Conservation (phyloP, 2,113 vertebrate genomes). For the cattle (Bos taurus) region DNA sequence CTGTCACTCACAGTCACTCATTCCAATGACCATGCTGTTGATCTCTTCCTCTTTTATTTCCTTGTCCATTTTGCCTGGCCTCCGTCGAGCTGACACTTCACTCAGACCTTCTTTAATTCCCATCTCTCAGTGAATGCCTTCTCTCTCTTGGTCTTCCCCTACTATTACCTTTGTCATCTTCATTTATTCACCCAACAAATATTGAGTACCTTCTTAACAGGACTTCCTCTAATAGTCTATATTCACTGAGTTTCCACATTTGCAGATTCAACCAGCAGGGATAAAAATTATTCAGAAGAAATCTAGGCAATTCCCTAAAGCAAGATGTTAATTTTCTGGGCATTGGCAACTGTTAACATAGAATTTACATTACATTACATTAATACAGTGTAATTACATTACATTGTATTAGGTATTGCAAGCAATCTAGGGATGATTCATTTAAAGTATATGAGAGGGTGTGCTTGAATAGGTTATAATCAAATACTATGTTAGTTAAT, state of each 20-base stretch:
- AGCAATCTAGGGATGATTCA: not conserved
- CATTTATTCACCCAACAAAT: not conserved
- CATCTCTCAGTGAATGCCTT: not conserved
- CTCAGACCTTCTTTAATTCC: not conserved
- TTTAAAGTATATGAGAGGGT: not conserved
- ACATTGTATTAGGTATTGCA: not conserved
- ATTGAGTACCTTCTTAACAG: not conserved
- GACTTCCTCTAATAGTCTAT: not conserved
- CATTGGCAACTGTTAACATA: not conserved
- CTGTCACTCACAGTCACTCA: fast-evolving
- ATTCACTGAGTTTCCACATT: not conserved
- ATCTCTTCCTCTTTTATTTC: not conserved
- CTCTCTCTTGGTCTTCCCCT: not conserved
- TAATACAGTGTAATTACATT: not conserved
- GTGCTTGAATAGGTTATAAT: not conserved
- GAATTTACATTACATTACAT: not conserved
- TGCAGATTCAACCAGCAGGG: not conserved
- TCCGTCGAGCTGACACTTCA: not conserved
- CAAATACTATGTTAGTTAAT: not conserved
- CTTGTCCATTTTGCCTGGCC: not conserved
- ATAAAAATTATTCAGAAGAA: not conserved
- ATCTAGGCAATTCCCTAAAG: not conserved
- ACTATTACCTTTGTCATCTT: not conserved
- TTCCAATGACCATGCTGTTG: not conserved
- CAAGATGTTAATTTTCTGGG: not conserved